These are phyloP conservation scores for Tetraneura akinire DNA, from an alignment of 1,140 invertebrate genomes.

Conservation along the genomic window DNA sequence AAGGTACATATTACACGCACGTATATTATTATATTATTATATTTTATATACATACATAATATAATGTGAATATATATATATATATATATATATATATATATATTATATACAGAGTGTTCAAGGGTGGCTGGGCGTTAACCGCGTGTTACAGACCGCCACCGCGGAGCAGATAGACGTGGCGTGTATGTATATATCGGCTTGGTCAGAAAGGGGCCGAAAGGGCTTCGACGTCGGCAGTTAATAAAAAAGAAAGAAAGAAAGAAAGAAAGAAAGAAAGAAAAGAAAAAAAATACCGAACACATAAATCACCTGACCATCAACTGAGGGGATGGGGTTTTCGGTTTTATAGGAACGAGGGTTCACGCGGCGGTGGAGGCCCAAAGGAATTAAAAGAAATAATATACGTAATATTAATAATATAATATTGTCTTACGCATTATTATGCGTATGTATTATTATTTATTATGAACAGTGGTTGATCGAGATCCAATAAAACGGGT, in stretches of 20 bases:
- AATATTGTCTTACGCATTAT: too few relatives aligned
- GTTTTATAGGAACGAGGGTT: not conserved
- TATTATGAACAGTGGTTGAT: too few relatives aligned
- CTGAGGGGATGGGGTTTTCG: not conserved
- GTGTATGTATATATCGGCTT: not conserved
- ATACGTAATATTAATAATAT: too few relatives aligned
- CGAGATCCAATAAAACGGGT: too few relatives aligned
- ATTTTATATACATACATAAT: not conserved
- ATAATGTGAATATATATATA: not conserved
- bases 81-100: not conserved
- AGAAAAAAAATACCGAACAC: conserved; percentile 28
- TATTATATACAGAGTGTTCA: not conserved
- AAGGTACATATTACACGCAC: not conserved
- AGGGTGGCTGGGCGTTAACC: conserved; percentile 25
- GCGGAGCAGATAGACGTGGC: not conserved
- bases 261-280: not conserved
- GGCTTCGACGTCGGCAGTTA: conserved; percentile 7
- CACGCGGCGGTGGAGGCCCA: not conserved
- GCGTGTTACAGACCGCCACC: not conserved
- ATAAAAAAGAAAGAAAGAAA: not conserved
- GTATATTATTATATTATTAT: too few relatives aligned
- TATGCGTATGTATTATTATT: too few relatives aligned
- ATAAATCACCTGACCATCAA: conserved; percentile 49
- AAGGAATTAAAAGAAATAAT: not conserved
- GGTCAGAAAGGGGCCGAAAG: conserved; percentile 25